Evolutionary conservation across 2,113 vertebrate genomes (phyloP), one percentile per base, ranked within the genome.

Genomic region (Mastomys coucha): DNA sequence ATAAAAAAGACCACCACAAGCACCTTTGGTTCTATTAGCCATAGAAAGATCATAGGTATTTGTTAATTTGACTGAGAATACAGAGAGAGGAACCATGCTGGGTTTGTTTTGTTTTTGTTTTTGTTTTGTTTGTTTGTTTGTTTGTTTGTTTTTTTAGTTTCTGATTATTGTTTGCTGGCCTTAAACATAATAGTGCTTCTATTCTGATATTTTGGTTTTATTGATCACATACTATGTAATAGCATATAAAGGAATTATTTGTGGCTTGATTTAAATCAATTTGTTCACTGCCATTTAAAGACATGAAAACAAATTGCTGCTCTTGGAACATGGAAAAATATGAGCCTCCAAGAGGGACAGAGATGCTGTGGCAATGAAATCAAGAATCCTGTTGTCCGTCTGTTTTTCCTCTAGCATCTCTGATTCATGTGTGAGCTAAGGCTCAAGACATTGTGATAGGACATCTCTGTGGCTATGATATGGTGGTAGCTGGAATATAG

Each of bases 191-290:
- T 8, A 85, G n/a, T 49, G 78, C 10, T 89, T 89, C 65, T 73
- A 91, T 91, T 88, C n/a, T 58, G 26, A 28, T 67, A 88, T 87
- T 96, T 84, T 11, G 49, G 84, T 95, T 67, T 45, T 24, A 63
- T 87, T 11, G 13, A 20, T 75, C 53, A 53, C 51, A 49, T 0
- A 70, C n/a, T 5, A 88, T 65, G 45, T 56, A 12, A 24, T 51
- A 58, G 82, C 16, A 51, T 16, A 69, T 36, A 11, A 90, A 89
- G 85, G 8, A 72, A 53, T 85, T 16, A 70, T 72, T 73, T 84
- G 14, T 12, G 12, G 58, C 69, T 82, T 49, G 63, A 8, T 63
- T 1, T 60, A 58, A 72, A 8, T 14, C 2, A 65, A 94, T 89
- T 78, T 60, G 63, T 80, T 84, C 9, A 63, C 45, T 58, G 16